These are phyloP conservation scores for Cnemophilus loriae DNA, from an alignment of 2,113 vertebrate species.

Conservation along the genomic window DNA sequence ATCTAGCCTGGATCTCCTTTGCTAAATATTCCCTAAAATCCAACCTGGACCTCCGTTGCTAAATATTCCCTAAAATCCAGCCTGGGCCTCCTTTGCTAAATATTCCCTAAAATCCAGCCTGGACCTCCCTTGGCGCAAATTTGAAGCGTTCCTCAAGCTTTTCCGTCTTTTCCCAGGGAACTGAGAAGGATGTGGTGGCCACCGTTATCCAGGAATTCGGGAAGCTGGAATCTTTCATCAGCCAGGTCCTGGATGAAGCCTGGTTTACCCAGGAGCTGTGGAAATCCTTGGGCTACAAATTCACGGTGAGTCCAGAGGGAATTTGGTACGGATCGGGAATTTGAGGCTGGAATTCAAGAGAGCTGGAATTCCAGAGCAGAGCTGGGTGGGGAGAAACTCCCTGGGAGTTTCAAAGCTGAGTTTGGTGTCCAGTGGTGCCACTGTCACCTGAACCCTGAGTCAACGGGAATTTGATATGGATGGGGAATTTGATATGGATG, in stretches of 20 bases:
- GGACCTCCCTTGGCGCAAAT: not conserved
- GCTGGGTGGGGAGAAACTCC: no score
- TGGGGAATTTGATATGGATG: not conserved
- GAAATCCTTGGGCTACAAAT: not conserved
- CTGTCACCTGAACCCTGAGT: no score
- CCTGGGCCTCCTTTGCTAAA: not conserved
- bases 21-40: not conserved
- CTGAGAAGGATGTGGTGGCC: not conserved
- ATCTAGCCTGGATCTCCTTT: not conserved
- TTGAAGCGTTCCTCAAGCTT: rapidly evolving
- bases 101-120: not conserved
- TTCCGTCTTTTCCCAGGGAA: not conserved
- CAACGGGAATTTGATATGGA: not conserved
- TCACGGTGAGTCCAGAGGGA: not conserved
- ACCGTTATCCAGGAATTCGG: not conserved
- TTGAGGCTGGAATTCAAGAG: no score
- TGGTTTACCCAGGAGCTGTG: not conserved
- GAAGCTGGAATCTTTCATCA: not conserved
- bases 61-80: not conserved
- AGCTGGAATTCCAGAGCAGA: no score
- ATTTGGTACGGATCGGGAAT: no score
- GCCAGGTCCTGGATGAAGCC: not conserved
- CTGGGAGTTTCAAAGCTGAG: no score
- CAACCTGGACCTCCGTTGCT: no score
- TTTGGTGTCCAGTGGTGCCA: no score